Conservation (phyloP, 2,888 invertebrate species). For the Cylloceria caligata region DNA sequence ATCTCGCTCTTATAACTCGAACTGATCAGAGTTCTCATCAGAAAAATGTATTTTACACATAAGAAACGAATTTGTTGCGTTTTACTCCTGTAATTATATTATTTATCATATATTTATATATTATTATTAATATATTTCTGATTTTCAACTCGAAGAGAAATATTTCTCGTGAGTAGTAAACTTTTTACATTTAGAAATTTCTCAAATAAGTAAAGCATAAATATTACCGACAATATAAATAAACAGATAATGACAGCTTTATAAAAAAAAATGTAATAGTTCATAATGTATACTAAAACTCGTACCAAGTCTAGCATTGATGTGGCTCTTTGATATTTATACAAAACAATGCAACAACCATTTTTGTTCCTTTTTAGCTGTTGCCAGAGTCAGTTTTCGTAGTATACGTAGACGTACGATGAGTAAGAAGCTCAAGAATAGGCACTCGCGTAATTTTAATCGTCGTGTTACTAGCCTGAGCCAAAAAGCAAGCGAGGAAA, state of each 20-base stretch:
- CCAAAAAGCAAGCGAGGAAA: constrained; percentile 21
- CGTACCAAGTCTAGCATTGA: not conserved
- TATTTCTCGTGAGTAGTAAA: too few species aligned
- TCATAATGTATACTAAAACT: not conserved
- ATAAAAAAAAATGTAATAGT: not conserved
- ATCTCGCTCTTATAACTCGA: too few species aligned
- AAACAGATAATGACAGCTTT: not conserved
- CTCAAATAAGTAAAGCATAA: too few species aligned
- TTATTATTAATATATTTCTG: too few species aligned
- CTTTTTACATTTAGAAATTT: too few species aligned
- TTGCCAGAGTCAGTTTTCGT: not conserved
- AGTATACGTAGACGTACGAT: constrained; percentile 7
- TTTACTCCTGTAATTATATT: too few species aligned
- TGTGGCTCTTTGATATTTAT: not conserved
- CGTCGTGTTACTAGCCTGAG: constrained; percentile 15
- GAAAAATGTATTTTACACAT: too few species aligned
- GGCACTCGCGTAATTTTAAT: constrained; percentile 30
- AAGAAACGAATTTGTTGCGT: too few species aligned
- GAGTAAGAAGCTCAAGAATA: constrained; percentile 35
- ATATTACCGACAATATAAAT: not conserved
- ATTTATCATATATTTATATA: too few species aligned
- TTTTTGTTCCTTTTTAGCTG: not conserved
- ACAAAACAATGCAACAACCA: not conserved
- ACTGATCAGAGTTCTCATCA: too few species aligned
- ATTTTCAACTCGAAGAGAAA: too few species aligned